Evolutionary conservation across 2,113 vertebrate genomes (phyloP).

Genomic region (Phoxinus phoxinus): DNA sequence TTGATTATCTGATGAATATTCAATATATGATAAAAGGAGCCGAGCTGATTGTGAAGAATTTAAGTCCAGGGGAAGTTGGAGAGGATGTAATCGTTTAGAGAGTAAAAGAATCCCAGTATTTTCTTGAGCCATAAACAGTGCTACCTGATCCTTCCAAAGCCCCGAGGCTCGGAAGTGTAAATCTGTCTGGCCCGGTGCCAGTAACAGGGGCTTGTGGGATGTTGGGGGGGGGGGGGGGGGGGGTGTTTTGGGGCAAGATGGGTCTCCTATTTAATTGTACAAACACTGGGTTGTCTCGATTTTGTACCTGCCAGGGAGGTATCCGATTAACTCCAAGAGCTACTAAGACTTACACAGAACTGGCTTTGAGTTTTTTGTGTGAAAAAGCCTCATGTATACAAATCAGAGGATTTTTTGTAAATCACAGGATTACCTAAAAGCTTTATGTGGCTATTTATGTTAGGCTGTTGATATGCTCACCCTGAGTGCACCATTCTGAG

Average conservation of each 20-base stretch:
- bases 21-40: neutral
- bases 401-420: neutral
- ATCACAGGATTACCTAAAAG: neutral
- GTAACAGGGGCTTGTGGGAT: constrained; percentile 55
- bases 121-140: constrained; percentile 65
- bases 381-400: constrained; percentile 12
- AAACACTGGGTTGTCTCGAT: constrained; percentile 56
- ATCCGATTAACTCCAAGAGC: constrained; percentile 41
- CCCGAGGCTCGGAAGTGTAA: constrained; percentile 76
- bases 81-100: constrained; percentile 52
- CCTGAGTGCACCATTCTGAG: neutral
- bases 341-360: constrained; percentile 19
- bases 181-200: constrained; percentile 74
- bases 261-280: constrained; percentile 60
- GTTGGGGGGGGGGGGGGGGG: neutral
- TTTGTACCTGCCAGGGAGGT: constrained; percentile 48
- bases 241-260: neutral
- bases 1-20: neutral
- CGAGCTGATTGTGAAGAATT: constrained; percentile 49
- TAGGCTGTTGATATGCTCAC: constrained; percentile 6
- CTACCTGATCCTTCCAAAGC: constrained; percentile 69
- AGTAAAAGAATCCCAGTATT: constrained; percentile 59
- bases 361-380: neutral
- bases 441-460: neutral
- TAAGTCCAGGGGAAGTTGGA: constrained; percentile 45